phyloP scores from a whole-genome alignment of 2,888 invertebrate species.

The Ametastegia equiseti region DNA sequence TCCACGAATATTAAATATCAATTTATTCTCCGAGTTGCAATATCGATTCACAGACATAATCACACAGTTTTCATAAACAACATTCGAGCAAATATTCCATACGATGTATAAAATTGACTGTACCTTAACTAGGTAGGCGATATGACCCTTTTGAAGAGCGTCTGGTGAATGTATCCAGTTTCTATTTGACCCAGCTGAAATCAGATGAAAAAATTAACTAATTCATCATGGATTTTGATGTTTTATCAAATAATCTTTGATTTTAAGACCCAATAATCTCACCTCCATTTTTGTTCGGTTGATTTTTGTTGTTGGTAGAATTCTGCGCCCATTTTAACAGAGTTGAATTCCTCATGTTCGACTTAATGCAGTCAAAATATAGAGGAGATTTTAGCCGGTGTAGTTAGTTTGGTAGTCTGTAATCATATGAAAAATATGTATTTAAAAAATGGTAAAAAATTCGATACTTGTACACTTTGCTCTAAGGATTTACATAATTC shows the following conservation, averaged over 20 bases:
- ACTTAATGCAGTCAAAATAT: constrained; percentile 33
- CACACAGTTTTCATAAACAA: too few species aligned
- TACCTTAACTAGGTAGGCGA: constrained; percentile 98
- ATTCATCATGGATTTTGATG: neutral
- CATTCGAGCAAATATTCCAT: too few species aligned
- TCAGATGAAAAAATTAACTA: constrained; percentile 40
- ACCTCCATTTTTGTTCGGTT: constrained; percentile 73
- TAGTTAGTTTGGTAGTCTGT: constrained; percentile 50
- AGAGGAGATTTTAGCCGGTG: constrained; percentile 44
- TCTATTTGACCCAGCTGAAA: constrained; percentile 76
- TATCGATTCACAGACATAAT: too few species aligned
- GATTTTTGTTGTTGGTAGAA: constrained; percentile 77
- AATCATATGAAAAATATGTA: constrained; percentile 41
- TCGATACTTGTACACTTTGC: too few species aligned
- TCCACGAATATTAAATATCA: neutral
- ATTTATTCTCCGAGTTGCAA: too few species aligned
- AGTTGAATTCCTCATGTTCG: constrained; percentile 78
- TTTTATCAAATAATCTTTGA: neutral
- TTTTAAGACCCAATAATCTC: constrained; percentile 51
- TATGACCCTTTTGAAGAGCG: constrained; percentile 94
- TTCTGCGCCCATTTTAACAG: constrained; percentile 80
- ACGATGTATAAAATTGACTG: neutral
- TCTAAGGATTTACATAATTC: too few species aligned
- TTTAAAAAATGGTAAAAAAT: too few species aligned
- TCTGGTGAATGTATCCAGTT: constrained; percentile 98